Percentiles rank a stretch among this genome's conserved stretches.
These are phyloP conservation scores for Equus przewalskii DNA, from an alignment of 2,113 vertebrate genomes.

Conservation along the genomic window DNA sequence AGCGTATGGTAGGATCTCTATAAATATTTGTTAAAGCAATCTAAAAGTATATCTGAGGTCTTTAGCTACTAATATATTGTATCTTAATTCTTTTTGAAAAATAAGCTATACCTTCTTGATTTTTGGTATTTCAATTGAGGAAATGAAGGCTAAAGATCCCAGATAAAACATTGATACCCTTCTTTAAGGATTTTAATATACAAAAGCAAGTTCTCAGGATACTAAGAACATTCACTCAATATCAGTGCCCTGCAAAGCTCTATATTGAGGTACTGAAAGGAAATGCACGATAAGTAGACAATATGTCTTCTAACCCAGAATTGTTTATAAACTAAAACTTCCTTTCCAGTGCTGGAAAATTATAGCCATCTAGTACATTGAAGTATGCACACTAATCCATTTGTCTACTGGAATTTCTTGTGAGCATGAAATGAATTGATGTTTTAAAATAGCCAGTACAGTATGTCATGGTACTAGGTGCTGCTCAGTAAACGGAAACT, in stretches of 20 bases:
- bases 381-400: neutral
- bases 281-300: neutral
- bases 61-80: neutral
- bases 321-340: neutral
- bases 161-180: neutral
- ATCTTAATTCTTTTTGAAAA: constrained; percentile 2
- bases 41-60: neutral
- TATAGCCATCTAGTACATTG: neutral
- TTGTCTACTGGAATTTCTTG: neutral
- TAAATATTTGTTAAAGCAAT: neutral
- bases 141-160: neutral
- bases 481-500: neutral
- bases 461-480: neutral
- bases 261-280: neutral
- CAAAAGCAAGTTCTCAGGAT: constrained; percentile 38
- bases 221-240: neutral
- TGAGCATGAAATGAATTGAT: neutral
- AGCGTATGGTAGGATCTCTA: neutral
- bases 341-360: neutral
- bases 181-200: constrained; percentile 34
- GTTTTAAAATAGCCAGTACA: neutral
- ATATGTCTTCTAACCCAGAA: neutral
- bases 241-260: neutral
- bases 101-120: neutral
- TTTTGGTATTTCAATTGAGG: neutral